A percentile compares a stretch with the other conserved stretches of the same genome.
Evolutionary conservation across 2,888 invertebrate species (phyloP).

Genomic region (Pilophorus perplexus): DNA sequence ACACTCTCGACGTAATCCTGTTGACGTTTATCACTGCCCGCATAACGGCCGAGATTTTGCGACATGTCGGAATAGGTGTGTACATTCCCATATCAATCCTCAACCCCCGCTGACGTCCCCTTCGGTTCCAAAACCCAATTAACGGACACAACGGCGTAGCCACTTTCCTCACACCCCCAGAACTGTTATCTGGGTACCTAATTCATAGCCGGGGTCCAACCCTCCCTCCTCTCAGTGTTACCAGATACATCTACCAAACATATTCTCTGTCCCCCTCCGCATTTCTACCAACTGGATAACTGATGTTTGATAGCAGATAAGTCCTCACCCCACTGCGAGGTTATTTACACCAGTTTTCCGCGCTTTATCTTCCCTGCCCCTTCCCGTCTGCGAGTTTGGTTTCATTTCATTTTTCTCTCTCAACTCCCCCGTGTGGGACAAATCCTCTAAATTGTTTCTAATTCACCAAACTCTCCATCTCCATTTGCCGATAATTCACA

Average conservation of each 20-base stretch:
- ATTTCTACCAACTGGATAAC: constrained; percentile 5
- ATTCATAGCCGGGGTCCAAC: too few species aligned
- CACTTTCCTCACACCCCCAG: background rate
- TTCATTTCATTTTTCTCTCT: background rate
- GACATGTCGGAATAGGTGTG: background rate
- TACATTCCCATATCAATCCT: constrained; percentile 1
- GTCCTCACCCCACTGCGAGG: background rate
- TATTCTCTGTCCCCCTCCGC: background rate
- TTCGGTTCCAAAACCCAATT: constrained; percentile 15
- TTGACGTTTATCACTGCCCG: constrained; percentile 5
- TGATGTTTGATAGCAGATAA: constrained; percentile 13
- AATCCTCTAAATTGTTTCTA: too few species aligned
- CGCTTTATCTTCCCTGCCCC: background rate
- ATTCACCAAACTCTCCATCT: too few species aligned
- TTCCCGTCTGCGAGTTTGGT: too few species aligned
- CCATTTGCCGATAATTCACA: too few species aligned
- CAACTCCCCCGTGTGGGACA: too few species aligned
- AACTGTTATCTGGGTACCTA: background rate
- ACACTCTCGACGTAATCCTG: constrained; percentile 8
- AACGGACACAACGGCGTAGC: background rate
- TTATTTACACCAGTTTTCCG: constrained; percentile 12
- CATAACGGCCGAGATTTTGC: background rate
- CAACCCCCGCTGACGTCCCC: background rate
- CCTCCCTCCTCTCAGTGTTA: too few species aligned
- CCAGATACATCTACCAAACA: background rate